Evolutionary conservation across 2,888 invertebrate species (phyloP), one percentile per base, ranked within the genome.

Genomic region (Augiades crinisus): DNA sequence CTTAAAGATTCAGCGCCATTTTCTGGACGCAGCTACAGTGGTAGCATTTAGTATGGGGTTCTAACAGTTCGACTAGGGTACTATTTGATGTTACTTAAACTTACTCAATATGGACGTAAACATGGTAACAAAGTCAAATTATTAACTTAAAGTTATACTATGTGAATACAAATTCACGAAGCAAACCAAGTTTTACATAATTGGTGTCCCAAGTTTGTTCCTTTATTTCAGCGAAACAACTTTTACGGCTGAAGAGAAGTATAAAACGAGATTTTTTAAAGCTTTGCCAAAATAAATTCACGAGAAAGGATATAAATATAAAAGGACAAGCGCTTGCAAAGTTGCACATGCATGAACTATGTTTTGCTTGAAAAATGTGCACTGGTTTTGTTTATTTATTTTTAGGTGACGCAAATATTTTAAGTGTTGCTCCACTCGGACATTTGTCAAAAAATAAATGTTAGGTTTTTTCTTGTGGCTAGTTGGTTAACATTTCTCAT

Each of bases 271-370:
- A 34, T 41, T 34, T 47, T 49, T 38, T 21, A 47, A 41, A 49
- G 41, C 40, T 49, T 30, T 47, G 36, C 49, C 33, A 49, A 49
- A 49, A 45, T 45, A 33, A 45, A 45, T 45, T 45, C 22, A 22
- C 47, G 40, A 47, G 24, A 40, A 45, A 33, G 47, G 47, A 47
- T 33, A 49, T 49, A 49, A 41, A 49, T 41, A 47, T 33, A 34
- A 21, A 49, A 41, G 40, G 17, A 40, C 49, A 10, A 33, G 33
- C 40, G 40, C 33, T 22, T 22, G 47, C 47, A 49, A 12, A 49
- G 33, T 33, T 40, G 22, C 47, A 45, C 45, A 31, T 38, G 38
- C 38, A 49, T 49, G 40, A 41, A 41, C 40, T 34, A 49, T 41
- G 49, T 17, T 34, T 41, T 22, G 47, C 40, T 49, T 41, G 40